These are phyloP conservation scores for Bathynomus jamesi DNA, from an alignment of 1,140 invertebrate genomes.

Conservation along the genomic window DNA sequence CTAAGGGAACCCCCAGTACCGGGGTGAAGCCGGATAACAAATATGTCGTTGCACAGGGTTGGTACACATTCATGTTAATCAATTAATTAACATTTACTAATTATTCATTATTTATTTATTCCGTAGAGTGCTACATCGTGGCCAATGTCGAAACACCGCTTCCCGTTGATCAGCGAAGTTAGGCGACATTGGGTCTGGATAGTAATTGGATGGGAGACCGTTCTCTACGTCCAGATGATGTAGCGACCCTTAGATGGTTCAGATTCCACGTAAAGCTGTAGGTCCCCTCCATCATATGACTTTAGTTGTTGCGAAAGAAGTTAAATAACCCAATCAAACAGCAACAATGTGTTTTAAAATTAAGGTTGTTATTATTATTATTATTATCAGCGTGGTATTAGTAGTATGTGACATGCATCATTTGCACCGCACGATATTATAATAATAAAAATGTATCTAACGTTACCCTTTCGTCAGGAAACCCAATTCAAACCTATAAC, in stretches of 20 bases:
- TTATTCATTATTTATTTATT: too few species aligned
- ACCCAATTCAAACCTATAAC: constrained; percentile 19
- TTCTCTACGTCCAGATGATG: background rate
- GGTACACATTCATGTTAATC: constrained; percentile 35
- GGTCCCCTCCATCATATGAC: too few species aligned
- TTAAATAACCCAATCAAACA: too few species aligned
- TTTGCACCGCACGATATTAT: background rate
- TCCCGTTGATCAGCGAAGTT: background rate
- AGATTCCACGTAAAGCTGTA: too few species aligned
- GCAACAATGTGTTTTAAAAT: background rate
- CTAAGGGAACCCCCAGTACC: constrained; percentile 66
- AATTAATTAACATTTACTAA: too few species aligned
- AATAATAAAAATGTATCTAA: background rate
- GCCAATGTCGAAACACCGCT: background rate
- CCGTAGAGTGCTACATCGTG: background rate
- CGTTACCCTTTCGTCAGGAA: background rate
- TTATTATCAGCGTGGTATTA: background rate
- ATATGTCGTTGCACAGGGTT: constrained; percentile 72
- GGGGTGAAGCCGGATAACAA: constrained; percentile 69
- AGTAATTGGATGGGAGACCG: background rate
- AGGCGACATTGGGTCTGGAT: background rate
- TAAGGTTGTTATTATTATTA: background rate
- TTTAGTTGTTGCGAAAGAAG: too few species aligned
- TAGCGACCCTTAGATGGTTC: background rate
- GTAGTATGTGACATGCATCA: background rate